Conservation (phyloP, 37 sponge, comb jelly and placozoan species). For the Bolinopsis microptera region DNA sequence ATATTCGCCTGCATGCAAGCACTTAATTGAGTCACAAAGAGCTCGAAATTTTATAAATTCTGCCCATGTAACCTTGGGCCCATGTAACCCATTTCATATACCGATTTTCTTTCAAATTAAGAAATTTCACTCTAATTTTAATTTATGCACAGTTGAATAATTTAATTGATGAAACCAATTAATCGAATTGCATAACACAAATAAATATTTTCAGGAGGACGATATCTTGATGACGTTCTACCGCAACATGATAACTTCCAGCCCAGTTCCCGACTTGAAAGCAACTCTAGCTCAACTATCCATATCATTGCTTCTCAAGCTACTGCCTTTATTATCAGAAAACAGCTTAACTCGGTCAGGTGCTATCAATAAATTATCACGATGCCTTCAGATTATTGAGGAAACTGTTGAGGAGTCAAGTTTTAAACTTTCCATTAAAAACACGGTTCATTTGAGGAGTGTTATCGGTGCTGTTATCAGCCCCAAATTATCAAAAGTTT, state of each 20-base stretch:
- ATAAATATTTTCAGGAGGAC: conserved; percentile 64
- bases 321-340: not conserved
- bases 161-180: too few relatives aligned
- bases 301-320: not conserved
- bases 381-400: not conserved
- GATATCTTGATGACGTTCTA: conserved; percentile 30
- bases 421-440: not conserved
- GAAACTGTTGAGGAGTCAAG: not conserved
- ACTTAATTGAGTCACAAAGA: too few relatives aligned
- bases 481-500: not conserved
- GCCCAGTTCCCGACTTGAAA: not conserved
- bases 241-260: conserved; percentile 23
- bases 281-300: not conserved
- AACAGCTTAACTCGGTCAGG: not conserved
- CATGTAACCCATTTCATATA: too few relatives aligned
- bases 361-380: not conserved
- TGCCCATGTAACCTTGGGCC: too few relatives aligned
- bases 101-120: too few relatives aligned
- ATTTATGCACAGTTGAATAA: too few relatives aligned
- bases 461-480: not conserved
- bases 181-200: too few relatives aligned
- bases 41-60: too few relatives aligned
- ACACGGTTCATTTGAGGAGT: not conserved
- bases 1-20: too few relatives aligned
- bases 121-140: too few relatives aligned